These are phyloP conservation scores for Synergus japonicus DNA, from an alignment of 2,888 invertebrate genomes.

Conservation along the genomic window DNA sequence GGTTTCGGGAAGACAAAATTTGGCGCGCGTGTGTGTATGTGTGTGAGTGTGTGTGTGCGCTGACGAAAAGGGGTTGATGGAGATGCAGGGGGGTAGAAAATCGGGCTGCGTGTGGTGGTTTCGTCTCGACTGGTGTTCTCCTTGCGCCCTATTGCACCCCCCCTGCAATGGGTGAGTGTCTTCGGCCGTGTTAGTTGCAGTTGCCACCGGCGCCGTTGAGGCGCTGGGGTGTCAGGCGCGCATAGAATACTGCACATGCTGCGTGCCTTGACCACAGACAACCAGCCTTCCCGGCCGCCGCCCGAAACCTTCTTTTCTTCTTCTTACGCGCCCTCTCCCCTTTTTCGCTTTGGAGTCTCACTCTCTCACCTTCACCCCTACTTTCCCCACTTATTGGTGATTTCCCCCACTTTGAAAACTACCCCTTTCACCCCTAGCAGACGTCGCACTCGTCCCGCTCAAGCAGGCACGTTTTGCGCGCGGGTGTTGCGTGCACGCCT, in stretches of 20 bases:
- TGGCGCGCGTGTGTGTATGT: slow-evolving; percentile 20
- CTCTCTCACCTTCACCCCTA: slow-evolving; percentile 46
- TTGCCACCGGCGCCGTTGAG: slow-evolving; percentile 47
- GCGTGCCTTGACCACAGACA: slow-evolving; percentile 76
- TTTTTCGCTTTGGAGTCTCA: slow-evolving; percentile 50
- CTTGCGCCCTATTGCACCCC: neutral
- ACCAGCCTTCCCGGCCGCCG: slow-evolving; percentile 72
- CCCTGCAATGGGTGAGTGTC: slow-evolving; percentile 18
- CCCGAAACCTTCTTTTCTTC: slow-evolving; percentile 68
- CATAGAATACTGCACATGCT: slow-evolving; percentile 66
- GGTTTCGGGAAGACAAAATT: slow-evolving; percentile 24
- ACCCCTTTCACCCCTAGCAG: slow-evolving; percentile 37
- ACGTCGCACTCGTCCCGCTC: slow-evolving; percentile 51
- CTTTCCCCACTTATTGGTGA: slow-evolving; percentile 45
- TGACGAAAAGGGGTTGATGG: neutral
- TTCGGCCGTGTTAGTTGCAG: slow-evolving; percentile 35
- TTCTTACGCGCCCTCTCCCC: slow-evolving; percentile 53
- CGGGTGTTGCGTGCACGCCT: slow-evolving; percentile 66
- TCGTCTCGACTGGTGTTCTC: neutral
- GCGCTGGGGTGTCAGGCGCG: slow-evolving; percentile 55
- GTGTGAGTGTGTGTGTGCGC: neutral
- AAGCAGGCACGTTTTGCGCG: slow-evolving; percentile 66
- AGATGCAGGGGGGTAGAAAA: slow-evolving; percentile 27
- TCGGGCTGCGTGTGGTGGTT: slow-evolving; percentile 20
- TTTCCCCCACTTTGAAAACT: slow-evolving; percentile 42